phyloP scores from a whole-genome alignment of 2,113 vertebrate species.

The Perca fluviatilis region DNA sequence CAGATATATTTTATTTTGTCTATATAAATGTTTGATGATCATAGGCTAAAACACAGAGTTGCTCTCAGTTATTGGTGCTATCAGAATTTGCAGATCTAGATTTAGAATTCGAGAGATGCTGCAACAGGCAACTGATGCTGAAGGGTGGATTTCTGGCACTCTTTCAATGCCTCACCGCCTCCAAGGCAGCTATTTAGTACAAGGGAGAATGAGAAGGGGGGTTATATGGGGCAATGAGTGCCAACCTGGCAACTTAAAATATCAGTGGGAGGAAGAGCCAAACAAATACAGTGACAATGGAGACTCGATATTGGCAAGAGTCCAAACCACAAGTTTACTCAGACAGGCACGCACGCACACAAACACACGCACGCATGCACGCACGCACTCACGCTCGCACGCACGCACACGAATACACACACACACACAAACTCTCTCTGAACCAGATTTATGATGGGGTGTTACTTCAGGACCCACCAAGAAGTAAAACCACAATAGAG shows the following conservation, averaged over 20 bases:
- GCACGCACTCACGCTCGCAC: slow-evolving; percentile 38
- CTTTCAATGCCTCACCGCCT: slow-evolving; percentile 43
- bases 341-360: slow-evolving; percentile 58
- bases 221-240: slow-evolving; percentile 25
- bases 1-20: neutral
- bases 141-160: slow-evolving; percentile 46
- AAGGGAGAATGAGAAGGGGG: slow-evolving; percentile 9
- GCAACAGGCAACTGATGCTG: slow-evolving; percentile 27
- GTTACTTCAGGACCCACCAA: slow-evolving; percentile 81
- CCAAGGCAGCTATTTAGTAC: slow-evolving; percentile 39
- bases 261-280: slow-evolving; percentile 71
- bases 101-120: slow-evolving; percentile 22
- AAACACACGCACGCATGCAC: neutral
- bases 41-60: neutral
- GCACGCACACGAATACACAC: slow-evolving; percentile 27
- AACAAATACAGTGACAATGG: slow-evolving; percentile 74
- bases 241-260: slow-evolving; percentile 72
- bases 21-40: neutral
- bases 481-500: slow-evolving; percentile 72
- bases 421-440: slow-evolving; percentile 18
- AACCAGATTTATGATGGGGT: slow-evolving; percentile 70
- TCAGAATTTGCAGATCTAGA: slow-evolving; percentile 6
- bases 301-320: slow-evolving; percentile 59
- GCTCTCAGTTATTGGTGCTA: neutral
- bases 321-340: slow-evolving; percentile 74